phyloP scores from a whole-genome alignment of 2,888 invertebrate species.

The Dioctria linearis region DNA sequence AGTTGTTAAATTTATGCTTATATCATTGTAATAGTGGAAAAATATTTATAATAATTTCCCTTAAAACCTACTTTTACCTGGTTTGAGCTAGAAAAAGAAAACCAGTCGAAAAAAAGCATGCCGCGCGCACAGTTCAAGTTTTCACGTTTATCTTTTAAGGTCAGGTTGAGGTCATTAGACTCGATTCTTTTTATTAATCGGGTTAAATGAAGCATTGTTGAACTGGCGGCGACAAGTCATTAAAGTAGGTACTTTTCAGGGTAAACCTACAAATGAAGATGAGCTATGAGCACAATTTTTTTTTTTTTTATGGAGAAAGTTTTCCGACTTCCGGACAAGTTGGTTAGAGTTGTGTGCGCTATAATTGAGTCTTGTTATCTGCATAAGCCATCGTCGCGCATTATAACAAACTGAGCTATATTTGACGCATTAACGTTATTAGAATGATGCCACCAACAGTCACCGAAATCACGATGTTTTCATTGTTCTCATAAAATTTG shows the following conservation, averaged over 20 bases:
- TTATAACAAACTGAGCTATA: slow-evolving; percentile 7
- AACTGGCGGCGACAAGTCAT: neutral
- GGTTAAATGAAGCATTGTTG: slow-evolving; percentile 30
- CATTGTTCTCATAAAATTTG: slow-evolving; percentile 29
- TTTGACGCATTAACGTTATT: slow-evolving; percentile 33
- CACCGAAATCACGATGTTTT: neutral
- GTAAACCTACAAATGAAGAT: neutral
- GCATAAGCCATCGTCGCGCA: slow-evolving; percentile 1
- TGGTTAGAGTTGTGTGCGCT: neutral
- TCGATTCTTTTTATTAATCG: slow-evolving; percentile 27
- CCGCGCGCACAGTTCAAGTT: slow-evolving; percentile 2
- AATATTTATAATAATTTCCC: neutral
- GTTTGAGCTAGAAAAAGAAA: slow-evolving; percentile 9
- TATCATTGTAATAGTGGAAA: neutral
- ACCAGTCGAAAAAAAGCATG: neutral
- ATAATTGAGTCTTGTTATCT: slow-evolving; percentile 29
- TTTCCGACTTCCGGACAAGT: neutral
- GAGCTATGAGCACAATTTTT: slow-evolving; percentile 13
- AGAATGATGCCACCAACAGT: neutral
- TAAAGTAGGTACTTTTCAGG: neutral
- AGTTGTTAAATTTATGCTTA: neutral
- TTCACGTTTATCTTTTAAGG: slow-evolving; percentile 36
- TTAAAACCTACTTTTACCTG: slow-evolving; percentile 19
- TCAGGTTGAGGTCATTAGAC: slow-evolving; percentile 23
- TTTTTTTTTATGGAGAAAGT: slow-evolving; percentile 26